Evolutionary conservation across 2,888 invertebrate species (phyloP).

Genomic region (Halocaridina rubra): DNA sequence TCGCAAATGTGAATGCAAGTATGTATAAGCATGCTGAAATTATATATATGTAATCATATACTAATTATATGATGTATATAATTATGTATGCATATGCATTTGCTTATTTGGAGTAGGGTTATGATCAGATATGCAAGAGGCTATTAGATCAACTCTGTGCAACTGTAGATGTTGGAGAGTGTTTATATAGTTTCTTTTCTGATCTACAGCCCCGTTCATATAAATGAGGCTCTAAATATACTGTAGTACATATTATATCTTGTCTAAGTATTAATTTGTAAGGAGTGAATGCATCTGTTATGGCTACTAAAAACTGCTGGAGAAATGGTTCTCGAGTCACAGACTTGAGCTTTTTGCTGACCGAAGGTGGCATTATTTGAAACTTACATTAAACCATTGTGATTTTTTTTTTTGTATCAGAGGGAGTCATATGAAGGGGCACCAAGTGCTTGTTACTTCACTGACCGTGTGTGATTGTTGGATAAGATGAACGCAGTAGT

Average conservation of each 20-base stretch:
- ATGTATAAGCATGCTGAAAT: too few species aligned
- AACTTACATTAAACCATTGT: conserved; percentile 41
- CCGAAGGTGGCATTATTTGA: conserved; percentile 26
- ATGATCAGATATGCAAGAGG: conserved; percentile 51
- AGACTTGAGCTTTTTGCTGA: too few species aligned
- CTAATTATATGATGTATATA: too few species aligned
- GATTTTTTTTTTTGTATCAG: too few species aligned
- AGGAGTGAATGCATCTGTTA: conserved; percentile 40
- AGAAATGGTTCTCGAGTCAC: too few species aligned
- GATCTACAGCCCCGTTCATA: conserved; percentile 24
- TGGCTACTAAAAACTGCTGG: conserved; percentile 38
- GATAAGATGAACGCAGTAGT: conserved; percentile 53
- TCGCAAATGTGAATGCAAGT: too few species aligned
- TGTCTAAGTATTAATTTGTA: conserved; percentile 39
- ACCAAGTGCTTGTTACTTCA: conserved; percentile 11
- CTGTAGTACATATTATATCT: conserved; percentile 17
- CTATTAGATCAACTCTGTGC: conserved; percentile 24
- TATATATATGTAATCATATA: too few species aligned
- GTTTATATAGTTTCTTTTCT: conserved; percentile 33
- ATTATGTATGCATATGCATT: too few species aligned
- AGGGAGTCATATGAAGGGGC: conserved; percentile 20
- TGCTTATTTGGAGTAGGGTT: too few species aligned
- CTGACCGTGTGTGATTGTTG: conserved; percentile 53
- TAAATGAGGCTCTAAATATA: conserved; percentile 43
- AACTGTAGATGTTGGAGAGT: conserved; percentile 33